Evolutionary conservation across 2,113 vertebrate species (phyloP).

Genomic region (Grammomys surdaster): DNA sequence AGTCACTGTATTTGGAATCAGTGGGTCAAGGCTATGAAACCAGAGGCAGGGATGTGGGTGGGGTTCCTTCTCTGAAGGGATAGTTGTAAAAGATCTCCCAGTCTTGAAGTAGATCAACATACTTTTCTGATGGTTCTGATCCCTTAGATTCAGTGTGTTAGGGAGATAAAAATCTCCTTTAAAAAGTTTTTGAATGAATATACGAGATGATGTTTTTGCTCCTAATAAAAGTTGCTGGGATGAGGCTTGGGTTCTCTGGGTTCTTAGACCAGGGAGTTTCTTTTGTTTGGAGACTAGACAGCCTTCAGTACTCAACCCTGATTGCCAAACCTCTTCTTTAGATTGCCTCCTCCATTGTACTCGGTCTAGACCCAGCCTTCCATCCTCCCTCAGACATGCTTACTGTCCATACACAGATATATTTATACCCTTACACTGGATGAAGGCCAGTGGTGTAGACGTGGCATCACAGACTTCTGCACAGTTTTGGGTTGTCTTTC

Average conservation of each 20-base stretch:
- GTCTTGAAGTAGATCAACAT: not conserved
- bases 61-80: not conserved
- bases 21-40: not conserved
- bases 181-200: not conserved
- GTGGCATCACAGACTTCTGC: not conserved
- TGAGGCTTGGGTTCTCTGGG: not conserved
- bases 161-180: not conserved
- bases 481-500: not conserved
- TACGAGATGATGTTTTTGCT: not conserved
- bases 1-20: not conserved
- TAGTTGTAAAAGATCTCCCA: not conserved
- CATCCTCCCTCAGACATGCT: accelerated
- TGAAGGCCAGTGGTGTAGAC: not conserved
- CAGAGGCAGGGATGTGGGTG: accelerated
- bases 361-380: not conserved
- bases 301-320: not conserved
- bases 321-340: not conserved
- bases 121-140: not conserved
- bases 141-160: not conserved
- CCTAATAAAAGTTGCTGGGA: not conserved
- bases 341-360: accelerated
- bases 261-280: not conserved
- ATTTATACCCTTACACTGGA: not conserved
- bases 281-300: not conserved
- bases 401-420: accelerated